phyloP scores from a whole-genome alignment of 92 coral and sea anemone species.

The Anthopleura xanthogrammica region DNA sequence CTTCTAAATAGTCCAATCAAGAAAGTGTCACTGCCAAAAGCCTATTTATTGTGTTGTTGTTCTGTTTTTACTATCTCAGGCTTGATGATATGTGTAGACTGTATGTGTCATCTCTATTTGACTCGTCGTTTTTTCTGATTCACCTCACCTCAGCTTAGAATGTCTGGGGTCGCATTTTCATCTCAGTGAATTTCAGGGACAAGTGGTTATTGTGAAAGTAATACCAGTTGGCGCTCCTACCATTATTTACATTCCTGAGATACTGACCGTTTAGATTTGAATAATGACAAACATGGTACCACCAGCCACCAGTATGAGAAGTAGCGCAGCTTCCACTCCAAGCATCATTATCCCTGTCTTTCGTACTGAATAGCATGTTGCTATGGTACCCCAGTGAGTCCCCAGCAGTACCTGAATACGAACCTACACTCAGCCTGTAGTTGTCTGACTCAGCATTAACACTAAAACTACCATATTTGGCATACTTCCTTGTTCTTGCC shows the following conservation, averaged over 20 bases:
- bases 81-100: too few species aligned
- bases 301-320: conserved; percentile 13
- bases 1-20: too few species aligned
- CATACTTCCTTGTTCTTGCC: conserved; percentile 11
- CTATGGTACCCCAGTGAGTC: background rate
- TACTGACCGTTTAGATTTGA: conserved; percentile 24
- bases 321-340: background rate
- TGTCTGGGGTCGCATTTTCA: conserved; percentile 16
- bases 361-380: conserved; percentile 12
- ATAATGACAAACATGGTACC: background rate
- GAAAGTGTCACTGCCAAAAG: too few species aligned
- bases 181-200: conserved; percentile 18
- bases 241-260: background rate
- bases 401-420: conserved; percentile 27
- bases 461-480: conserved; percentile 28
- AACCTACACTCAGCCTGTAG: conserved; percentile 13
- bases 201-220: background rate
- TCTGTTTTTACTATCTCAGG: too few species aligned
- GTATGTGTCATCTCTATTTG: too few species aligned
- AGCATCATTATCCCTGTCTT: conserved; percentile 9
- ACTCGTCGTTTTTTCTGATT: too few species aligned
- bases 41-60: too few species aligned
- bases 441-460: conserved; percentile 16
- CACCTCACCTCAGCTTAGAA: background rate
- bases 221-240: background rate